Evolutionary conservation across 1,140 invertebrate species (phyloP), one percentile per base, ranked within the genome.

Genomic region (Drosophila virilis): DNA sequence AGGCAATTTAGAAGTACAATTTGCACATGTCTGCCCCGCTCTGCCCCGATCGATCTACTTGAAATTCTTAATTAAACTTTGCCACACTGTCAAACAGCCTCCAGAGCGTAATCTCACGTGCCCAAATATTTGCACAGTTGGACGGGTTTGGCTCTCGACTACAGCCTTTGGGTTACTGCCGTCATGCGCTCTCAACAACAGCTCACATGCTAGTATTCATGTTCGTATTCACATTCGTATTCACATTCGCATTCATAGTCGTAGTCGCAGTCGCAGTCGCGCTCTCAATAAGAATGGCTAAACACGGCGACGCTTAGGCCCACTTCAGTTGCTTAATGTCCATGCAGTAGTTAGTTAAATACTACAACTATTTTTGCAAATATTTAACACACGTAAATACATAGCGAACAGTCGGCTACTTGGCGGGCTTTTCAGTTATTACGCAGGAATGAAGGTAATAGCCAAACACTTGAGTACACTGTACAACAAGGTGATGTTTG

Each of bases 321-420:
- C 42, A 33, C 57, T 45, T 32, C 43, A 61, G 60, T 75, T 67
- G 60, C 46, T 67, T 62, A 77, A 69, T 75, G 54, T 77, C 57
- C 73, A 43, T 52, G 78, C 80, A 80, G 78, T 74, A 88, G 83
- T 72, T 80, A 51, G 65, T 74, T 80, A 72, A 88, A 83, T 74
- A 72, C 65, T 54, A 38, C 65, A 82, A 60, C 76, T 74, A 62
- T 74, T 77, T 80, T 35, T 10, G 61, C 55, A 79, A 88, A 89
- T 83, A 83, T 88, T 88, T 83, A 33, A 51, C 48, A 46, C 45
- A 60, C 52, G 83, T 67, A 86, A 88, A 86, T 65, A 74, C 48
- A 38, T 54, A 62, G 64, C 9, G 45, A 35, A 62, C 32, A 40
- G 35, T 48, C 50, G 62, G 46, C 54, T 68, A 65, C 46, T 51